Evolutionary conservation across 2,888 invertebrate genomes (phyloP).

Genomic region (Pocota personata): DNA sequence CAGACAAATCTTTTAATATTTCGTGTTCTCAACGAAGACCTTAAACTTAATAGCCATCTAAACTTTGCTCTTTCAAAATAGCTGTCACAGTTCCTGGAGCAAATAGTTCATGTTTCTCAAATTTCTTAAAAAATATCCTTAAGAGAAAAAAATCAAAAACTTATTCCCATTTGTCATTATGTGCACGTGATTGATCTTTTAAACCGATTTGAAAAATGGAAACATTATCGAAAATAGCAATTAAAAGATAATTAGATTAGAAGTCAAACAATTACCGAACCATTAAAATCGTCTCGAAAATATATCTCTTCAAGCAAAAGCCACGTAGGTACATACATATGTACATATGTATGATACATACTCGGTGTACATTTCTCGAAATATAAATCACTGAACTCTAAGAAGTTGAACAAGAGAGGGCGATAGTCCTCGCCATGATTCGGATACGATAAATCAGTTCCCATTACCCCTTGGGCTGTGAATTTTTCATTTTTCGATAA

Average conservation of each 20-base stretch:
- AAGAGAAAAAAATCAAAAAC: background rate
- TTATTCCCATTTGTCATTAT: constrained; percentile 8
- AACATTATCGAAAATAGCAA: constrained; percentile 25
- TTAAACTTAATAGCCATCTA: too few species aligned
- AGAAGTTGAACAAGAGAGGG: constrained; percentile 65
- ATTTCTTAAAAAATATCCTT: background rate
- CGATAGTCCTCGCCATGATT: constrained; percentile 73
- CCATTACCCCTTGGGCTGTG: constrained; percentile 78
- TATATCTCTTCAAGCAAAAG: background rate
- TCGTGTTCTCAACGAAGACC: too few species aligned
- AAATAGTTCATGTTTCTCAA: background rate
- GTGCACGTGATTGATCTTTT: constrained; percentile 23
- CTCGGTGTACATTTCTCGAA: constrained; percentile 59
- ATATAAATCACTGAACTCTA: constrained; percentile 69
- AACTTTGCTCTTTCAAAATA: too few species aligned
- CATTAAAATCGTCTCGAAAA: constrained; percentile 36
- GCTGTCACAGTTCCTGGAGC: too few species aligned
- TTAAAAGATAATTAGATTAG: constrained; percentile 57
- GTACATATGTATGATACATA: background rate
- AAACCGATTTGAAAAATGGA: constrained; percentile 33
- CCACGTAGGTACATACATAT: background rate
- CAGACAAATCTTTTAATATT: too few species aligned
- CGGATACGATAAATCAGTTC: constrained; percentile 79
- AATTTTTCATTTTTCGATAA: constrained; percentile 79
- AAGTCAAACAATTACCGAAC: constrained; percentile 28